Evolutionary conservation across 2,888 invertebrate genomes (phyloP).

Genomic region (Cotesia congregata): DNA sequence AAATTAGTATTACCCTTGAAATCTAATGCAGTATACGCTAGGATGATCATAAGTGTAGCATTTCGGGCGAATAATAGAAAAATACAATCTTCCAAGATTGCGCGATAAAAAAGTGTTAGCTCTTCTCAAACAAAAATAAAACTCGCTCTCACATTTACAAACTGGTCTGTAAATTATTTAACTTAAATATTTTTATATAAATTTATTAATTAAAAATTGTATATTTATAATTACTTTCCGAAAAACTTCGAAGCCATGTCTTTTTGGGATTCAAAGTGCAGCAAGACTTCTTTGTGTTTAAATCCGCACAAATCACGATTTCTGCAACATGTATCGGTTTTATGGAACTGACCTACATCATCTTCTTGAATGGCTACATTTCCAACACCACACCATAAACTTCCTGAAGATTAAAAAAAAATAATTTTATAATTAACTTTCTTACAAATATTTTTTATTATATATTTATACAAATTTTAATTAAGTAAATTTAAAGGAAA

Average conservation of each 20-base stretch:
- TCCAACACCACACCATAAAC: constrained; percentile 83
- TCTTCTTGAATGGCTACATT: constrained; percentile 73
- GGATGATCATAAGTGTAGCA: constrained; percentile 74
- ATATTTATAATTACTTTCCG: neutral
- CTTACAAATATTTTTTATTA: no score
- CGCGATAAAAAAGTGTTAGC: constrained; percentile 73
- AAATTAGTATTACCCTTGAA: constrained; percentile 47
- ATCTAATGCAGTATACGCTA: constrained; percentile 46
- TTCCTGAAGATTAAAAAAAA: constrained; percentile 71
- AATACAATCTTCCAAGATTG: constrained; percentile 80
- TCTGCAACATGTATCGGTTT: constrained; percentile 79
- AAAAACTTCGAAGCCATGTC: constrained; percentile 55
- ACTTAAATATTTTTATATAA: neutral
- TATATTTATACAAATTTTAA: no score
- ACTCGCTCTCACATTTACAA: constrained; percentile 79
- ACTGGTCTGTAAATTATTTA: constrained; percentile 72
- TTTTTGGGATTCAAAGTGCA: constrained; percentile 71
- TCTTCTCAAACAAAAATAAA: constrained; percentile 77
- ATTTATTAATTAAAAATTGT: no score
- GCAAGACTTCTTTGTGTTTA: constrained; percentile 68
- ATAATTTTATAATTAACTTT: neutral
- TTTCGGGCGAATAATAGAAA: constrained; percentile 80
- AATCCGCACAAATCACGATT: constrained; percentile 79
- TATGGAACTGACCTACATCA: constrained; percentile 77
- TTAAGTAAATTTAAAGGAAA: no score